Conservation (phyloP, 2,797 vertebrate genomes). For the Sylvia borin region DNA sequence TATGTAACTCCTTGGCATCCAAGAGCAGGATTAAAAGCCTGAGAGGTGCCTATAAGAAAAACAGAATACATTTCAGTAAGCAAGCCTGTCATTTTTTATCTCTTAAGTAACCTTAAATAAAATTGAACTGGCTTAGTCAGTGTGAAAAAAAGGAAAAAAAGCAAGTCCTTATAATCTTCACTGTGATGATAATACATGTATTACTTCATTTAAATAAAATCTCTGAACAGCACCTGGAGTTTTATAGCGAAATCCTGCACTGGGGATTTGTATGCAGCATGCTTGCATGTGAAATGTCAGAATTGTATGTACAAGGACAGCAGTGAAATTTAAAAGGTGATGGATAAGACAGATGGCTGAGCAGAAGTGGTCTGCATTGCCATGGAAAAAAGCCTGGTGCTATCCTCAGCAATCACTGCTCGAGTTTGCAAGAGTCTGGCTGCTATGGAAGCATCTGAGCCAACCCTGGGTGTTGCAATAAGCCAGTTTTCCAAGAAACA, state of each 20-base stretch:
- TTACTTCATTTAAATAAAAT: conserved; percentile 49
- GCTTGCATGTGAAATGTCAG: background rate
- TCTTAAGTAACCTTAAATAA: conserved; percentile 52
- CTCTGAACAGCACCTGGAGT: conserved; percentile 54
- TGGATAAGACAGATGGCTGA: conserved; percentile 66
- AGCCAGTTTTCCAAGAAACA: conserved; percentile 62
- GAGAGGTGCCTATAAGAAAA: background rate
- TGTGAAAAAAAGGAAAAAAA: background rate
- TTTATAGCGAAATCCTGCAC: conserved; percentile 6
- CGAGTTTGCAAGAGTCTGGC: conserved; percentile 25
- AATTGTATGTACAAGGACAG: conserved; percentile 27
- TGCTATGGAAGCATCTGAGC: conserved; percentile 41
- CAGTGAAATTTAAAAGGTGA: conserved; percentile 68
- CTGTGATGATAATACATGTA: conserved; percentile 6
- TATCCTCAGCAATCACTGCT: conserved; percentile 40
- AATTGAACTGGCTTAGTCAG: conserved; percentile 43
- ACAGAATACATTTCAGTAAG: conserved; percentile 23
- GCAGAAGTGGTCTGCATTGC: conserved; percentile 64
- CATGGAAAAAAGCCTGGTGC: conserved; percentile 64
- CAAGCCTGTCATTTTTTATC: conserved; percentile 55
- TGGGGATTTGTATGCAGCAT: conserved; percentile 34
- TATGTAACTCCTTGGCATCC: conserved; percentile 18
- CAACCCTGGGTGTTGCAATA: conserved; percentile 43
- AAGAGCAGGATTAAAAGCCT: conserved; percentile 26
- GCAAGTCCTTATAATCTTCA: conserved; percentile 6